Evolutionary conservation across 2,113 vertebrate species (phyloP), one percentile per base, ranked within the genome.

Genomic region (Istiophorus platypterus): DNA sequence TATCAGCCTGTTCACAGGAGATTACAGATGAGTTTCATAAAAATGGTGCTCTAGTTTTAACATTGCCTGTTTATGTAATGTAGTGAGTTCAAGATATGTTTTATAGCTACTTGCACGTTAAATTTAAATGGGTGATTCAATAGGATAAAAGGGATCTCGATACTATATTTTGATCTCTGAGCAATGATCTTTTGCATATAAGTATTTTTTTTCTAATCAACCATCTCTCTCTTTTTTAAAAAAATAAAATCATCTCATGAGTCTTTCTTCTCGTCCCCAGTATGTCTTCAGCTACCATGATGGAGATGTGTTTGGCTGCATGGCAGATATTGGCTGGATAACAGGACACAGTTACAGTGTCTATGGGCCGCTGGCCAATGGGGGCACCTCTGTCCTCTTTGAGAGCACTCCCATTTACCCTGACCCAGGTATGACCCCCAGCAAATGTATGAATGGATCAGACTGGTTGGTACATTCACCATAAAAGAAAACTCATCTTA

Each of bases 281-380:
- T 96, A 96, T 0, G 95, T 97, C 76, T 97, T 97, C 4, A 73
- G 87, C 92, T 96, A 97, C 89, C 90, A 94, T 2, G 96, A 96
- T 18, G 94, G 95, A 15, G 95, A 97, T 14, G 71, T 97, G 84
- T 97, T 96, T 24, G 95, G 95, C 89, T 95, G 96, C 0, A 76
- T 96, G 83, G 96, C 96, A 2, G 96, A 97, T 59, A 96, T 96
- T 0, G 95, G 96, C 57, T 97, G 96, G 96, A 96, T 97, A 72
- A 97, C 95, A 0, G 96, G 96, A 63, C 96, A 97, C 85, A 96
- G 95, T 49, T 96, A 97, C 4, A 86, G 81, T 13, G 94, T 96
- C 24, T 97, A 96, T 0, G 95, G 95, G 3, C 96, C 96, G 0
- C 92, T 97, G 76, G 96, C 95, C 78, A 97, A 97, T 1, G 96